Conservation (phyloP, 2,888 invertebrate genomes). For the Bombylius discolor region DNA sequence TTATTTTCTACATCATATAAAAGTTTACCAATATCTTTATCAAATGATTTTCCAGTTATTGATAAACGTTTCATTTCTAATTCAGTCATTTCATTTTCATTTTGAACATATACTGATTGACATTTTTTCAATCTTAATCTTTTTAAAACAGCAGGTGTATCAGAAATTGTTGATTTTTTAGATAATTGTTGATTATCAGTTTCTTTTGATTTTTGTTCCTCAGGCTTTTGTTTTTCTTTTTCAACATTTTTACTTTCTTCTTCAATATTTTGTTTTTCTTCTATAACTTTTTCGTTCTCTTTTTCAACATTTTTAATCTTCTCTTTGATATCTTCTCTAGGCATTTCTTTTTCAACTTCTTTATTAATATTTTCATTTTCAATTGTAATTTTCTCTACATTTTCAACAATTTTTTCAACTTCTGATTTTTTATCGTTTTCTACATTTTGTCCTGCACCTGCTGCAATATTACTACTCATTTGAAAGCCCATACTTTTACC, state of each 20-base stretch:
- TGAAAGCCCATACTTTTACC: neutral
- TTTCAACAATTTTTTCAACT: neutral
- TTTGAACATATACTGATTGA: neutral
- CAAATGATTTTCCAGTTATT: conserved; percentile 7
- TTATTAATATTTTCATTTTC: neutral
- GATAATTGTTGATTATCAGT: too few species aligned
- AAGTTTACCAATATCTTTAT: conserved; percentile 24
- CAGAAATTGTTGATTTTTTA: too few species aligned
- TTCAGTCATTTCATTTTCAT: neutral
- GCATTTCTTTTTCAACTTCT: neutral
- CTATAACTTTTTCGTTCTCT: neutral
- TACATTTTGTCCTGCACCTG: neutral
- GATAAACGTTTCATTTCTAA: neutral
- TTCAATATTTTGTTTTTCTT: neutral
- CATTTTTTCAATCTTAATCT: neutral
- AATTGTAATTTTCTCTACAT: conserved; percentile 4
- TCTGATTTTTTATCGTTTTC: neutral
- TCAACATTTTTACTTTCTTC: neutral
- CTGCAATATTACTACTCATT: neutral
- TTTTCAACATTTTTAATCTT: neutral
- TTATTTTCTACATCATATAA: conserved; percentile 22
- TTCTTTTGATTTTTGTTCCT: neutral
- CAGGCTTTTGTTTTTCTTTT: neutral
- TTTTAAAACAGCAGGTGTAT: neutral
- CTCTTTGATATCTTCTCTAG: too few species aligned